These are phyloP conservation scores for Latrodectus geometricus DNA, from an alignment of 1,140 invertebrate genomes.

Conservation along the genomic window DNA sequence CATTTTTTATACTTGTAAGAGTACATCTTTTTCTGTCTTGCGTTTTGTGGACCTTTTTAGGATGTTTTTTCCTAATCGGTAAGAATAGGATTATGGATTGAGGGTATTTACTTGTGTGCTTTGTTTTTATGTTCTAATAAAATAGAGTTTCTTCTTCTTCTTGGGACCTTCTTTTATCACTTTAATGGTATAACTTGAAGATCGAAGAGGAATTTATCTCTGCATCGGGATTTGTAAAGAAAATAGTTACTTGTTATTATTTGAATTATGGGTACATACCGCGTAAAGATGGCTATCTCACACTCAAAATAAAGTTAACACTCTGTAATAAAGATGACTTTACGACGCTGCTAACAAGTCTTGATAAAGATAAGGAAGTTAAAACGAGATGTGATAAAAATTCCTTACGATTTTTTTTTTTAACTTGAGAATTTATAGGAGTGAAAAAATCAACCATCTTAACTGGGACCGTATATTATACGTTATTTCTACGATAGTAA, in stretches of 20 bases:
- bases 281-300: not conserved
- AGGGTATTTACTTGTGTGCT: not conserved
- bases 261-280: not conserved
- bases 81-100: conserved; percentile 10
- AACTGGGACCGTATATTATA: too few species aligned
- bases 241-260: not conserved
- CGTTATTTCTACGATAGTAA: not conserved
- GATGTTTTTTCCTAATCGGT: conserved; percentile 4
- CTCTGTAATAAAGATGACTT: not conserved
- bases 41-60: not conserved
- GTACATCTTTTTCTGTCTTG: not conserved
- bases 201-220: not conserved
- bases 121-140: not conserved
- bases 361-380: not conserved
- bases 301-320: not conserved
- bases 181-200: not conserved
- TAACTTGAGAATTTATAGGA: too few species aligned
- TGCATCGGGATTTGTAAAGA: not conserved
- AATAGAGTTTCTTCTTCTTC: not conserved
- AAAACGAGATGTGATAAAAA: too few species aligned
- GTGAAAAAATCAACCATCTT: too few species aligned
- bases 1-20: not conserved
- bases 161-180: not conserved
- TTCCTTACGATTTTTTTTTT: too few species aligned
- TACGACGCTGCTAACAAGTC: not conserved